Percentiles rank a stretch among this genome's conserved stretches.
Conservation (phyloP, 2,113 vertebrate genomes). For the Cebidichthys violaceus region DNA sequence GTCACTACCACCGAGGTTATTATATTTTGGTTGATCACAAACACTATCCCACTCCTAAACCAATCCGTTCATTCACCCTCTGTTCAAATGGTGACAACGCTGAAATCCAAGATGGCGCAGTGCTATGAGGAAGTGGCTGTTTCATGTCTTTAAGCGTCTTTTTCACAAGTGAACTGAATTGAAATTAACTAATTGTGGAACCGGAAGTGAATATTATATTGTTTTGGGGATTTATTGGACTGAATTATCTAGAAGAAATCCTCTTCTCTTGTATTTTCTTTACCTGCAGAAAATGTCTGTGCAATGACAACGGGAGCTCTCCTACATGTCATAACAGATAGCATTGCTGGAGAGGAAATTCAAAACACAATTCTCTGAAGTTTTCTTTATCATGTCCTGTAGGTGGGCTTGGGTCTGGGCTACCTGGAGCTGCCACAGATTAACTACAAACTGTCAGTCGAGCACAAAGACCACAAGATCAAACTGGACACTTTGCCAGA, state of each 20-base stretch:
- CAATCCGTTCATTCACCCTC: not conserved
- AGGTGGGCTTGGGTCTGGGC: slow-evolving; percentile 96
- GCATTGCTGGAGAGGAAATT: not conserved
- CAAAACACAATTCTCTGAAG: not conserved
- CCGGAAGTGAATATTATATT: not conserved
- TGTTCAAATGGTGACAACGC: not conserved
- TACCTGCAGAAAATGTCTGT: not conserved
- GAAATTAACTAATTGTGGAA: not conserved
- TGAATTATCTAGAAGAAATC: not conserved
- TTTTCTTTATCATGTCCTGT: not conserved
- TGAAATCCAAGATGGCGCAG: not conserved
- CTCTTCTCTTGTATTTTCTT: not conserved
- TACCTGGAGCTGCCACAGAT: slow-evolving; percentile 98
- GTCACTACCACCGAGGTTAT: not conserved
- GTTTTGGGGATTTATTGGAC: not conserved
- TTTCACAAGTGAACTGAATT: not conserved
- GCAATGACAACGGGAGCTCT: not conserved
- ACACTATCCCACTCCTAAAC: not conserved
- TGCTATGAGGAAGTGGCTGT: not conserved
- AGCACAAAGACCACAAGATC: slow-evolving; percentile 91
- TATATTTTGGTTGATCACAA: not conserved
- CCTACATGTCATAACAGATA: not conserved
- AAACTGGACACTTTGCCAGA: slow-evolving; percentile 93
- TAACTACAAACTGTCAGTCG: slow-evolving; percentile 97
- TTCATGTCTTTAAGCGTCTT: not conserved